Base-by-base conservation (phyloP, 92 coral and sea anemone genomes). In the Palythoa grandis region DNA sequence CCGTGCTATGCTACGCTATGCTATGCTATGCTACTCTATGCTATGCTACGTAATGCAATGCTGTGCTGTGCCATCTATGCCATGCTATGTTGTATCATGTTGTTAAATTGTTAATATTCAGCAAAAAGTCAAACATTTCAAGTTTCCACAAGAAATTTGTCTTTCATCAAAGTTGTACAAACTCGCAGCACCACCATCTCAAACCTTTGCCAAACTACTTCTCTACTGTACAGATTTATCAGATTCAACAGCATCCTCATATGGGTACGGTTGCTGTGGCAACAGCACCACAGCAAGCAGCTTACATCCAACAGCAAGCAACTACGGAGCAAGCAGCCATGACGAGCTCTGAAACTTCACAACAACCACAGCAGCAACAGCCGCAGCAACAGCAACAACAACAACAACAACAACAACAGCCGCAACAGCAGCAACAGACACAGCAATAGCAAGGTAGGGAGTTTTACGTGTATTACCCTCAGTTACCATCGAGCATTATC, bases 181-280 rank as follows among this genome's bases (percentile, higher is more conserved):
- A 43, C 7, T 43, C 7, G n/a, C n/a, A n/a, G n/a, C n/a, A n/a
- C 47, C 47, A 40, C 47, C 47, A 40, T 40, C 47, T 43, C 7
- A 43, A 43, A 43, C 50, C 7, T 43, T 43, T 43, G 9, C 50
- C 50, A 43, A 43, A 43, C 7, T 43, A 43, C 10, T 24, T 87
- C 14, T 43, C 19, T 19, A 48, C 68, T 78, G 11, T 52, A 65
- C 87, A 94, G 98, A 94, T 94, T 47, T 94, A 94, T 79, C 98
- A 94, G 83, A 90, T 94, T 66, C 98, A 94, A 72, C 98, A 94
- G 71, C 92, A 94, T 43, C 95, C 98, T 0, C 98, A 94, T 87
- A 88, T 95, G 39, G 98, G 95, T 22, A 93, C 98, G 17, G 98
- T 94, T 22, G 92, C 98, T 19, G 94, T 94, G 86, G 94, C 95